phyloP scores from a whole-genome alignment of 2,113 vertebrate genomes.

The Lycaon pictus region DNA sequence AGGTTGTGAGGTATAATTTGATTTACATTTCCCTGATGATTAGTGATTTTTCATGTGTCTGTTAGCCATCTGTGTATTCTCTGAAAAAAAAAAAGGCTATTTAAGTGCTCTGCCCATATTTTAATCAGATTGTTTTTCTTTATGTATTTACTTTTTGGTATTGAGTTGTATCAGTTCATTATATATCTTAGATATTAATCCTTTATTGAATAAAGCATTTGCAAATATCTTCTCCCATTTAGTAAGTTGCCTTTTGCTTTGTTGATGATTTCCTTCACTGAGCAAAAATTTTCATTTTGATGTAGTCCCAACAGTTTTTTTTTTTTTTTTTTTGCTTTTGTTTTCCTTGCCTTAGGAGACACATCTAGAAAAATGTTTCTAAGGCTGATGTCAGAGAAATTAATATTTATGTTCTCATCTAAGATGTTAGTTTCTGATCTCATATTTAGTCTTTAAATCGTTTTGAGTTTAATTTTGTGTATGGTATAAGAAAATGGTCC shows the following conservation, averaged over 20 bases:
- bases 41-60: neutral
- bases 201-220: neutral
- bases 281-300: neutral
- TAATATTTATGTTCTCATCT: neutral
- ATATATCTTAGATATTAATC: neutral
- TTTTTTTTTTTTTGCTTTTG: neutral
- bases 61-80: neutral
- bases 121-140: neutral
- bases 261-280: neutral
- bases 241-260: neutral
- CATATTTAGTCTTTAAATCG: neutral
- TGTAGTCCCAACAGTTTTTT: neutral
- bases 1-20: neutral
- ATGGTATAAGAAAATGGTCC: neutral
- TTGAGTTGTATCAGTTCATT: neutral
- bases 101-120: neutral
- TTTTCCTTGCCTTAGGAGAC: neutral
- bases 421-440: neutral
- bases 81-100: neutral
- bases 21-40: neutral
- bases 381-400: neutral
- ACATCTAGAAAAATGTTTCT: neutral
- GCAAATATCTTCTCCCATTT: neutral
- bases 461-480: neutral
- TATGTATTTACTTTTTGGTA: neutral